phyloP scores from a whole-genome alignment of 2,113 vertebrate genomes.

The Oncorhynchus masou region DNA sequence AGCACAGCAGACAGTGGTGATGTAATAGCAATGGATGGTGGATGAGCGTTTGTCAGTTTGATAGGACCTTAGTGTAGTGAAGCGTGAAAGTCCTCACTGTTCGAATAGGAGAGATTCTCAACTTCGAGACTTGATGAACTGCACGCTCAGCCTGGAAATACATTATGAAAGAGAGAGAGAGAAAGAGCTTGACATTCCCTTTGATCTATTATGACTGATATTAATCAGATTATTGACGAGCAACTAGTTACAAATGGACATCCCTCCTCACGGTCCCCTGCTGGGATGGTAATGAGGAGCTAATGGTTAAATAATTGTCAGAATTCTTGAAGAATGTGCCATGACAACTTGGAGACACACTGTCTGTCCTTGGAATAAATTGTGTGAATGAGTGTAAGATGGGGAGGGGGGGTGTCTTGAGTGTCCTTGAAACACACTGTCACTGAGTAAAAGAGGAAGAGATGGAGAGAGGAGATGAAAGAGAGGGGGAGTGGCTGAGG shows the following conservation, averaged over 20 bases:
- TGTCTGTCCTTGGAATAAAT: too few species aligned
- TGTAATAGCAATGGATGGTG: conserved; percentile 12
- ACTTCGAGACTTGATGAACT: neutral
- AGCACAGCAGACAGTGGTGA: conserved; percentile 4
- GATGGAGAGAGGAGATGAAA: neutral
- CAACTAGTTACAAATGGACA: too few species aligned
- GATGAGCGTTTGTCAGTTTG: neutral
- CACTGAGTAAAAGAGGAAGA: neutral
- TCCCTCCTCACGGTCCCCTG: too few species aligned
- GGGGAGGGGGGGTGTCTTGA: neutral
- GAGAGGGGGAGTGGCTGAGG: neutral
- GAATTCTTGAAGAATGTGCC: too few species aligned
- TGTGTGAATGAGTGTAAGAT: neutral
- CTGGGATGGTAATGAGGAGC: too few species aligned
- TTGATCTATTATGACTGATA: too few species aligned
- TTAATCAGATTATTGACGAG: too few species aligned
- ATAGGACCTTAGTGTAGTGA: neutral
- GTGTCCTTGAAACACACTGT: too few species aligned
- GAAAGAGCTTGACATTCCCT: neutral
- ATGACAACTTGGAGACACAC: too few species aligned
- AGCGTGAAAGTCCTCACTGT: neutral
- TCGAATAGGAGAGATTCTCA: neutral
- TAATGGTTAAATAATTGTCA: too few species aligned
- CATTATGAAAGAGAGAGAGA: neutral
- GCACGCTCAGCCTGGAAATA: neutral